phyloP scores from a whole-genome alignment of 1,140 invertebrate genomes.

The Paraescarpia echinospica region DNA sequence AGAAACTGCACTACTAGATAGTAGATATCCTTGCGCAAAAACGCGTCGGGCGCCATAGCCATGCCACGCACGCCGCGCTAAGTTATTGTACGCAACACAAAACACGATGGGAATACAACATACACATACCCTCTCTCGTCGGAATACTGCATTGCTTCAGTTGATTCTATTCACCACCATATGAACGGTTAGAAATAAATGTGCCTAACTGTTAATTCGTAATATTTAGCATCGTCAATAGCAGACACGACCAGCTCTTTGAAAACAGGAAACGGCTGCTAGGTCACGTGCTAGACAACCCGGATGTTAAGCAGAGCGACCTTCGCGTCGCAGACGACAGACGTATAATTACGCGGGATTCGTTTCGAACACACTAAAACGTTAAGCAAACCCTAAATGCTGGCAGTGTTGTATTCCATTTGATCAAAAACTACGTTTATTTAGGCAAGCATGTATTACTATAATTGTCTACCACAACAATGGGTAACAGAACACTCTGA shows the following conservation, averaged over 20 bases:
- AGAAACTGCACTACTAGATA: background rate
- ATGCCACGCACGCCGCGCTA: conserved; percentile 2
- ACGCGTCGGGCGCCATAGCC: background rate
- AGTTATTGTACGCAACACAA: background rate
- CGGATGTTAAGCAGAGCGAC: background rate
- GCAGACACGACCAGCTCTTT: background rate
- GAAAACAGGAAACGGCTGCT: conserved; percentile 3
- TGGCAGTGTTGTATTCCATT: background rate
- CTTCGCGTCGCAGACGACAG: background rate
- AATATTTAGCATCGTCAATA: background rate
- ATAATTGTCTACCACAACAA: background rate
- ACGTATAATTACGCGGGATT: background rate
- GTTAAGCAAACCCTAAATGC: background rate
- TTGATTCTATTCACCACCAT: background rate
- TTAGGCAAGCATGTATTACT: background rate
- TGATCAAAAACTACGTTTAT: background rate
- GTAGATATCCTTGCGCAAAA: background rate
- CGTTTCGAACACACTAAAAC: background rate
- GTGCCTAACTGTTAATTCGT: background rate
- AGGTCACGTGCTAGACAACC: conserved; percentile 3
- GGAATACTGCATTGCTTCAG: background rate
- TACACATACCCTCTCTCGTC: background rate
- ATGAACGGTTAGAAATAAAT: background rate
- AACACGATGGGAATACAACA: background rate
- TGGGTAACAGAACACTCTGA: background rate